Percentiles rank a stretch among this genome's conserved stretches.
Evolutionary conservation across 2,113 vertebrate species (phyloP).

Genomic region (Fregetta grallaria): DNA sequence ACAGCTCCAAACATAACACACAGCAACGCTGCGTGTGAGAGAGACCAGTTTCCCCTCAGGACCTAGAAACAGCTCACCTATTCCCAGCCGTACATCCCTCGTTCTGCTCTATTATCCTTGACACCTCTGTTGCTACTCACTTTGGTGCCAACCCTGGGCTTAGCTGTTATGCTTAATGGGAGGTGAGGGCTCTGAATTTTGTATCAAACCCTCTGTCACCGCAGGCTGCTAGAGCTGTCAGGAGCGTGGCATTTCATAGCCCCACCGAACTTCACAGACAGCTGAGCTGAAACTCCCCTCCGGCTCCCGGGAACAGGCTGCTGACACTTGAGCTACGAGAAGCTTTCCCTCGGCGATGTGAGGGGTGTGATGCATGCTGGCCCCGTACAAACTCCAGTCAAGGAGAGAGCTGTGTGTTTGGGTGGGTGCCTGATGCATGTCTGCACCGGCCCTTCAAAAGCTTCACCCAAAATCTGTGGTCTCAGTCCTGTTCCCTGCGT

Average conservation of each 20-base stretch:
- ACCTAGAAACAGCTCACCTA: conserved; percentile 22
- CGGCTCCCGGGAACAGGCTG: not conserved
- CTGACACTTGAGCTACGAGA: not conserved
- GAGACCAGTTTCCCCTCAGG: not conserved
- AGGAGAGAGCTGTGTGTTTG: not conserved
- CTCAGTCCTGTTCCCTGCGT: accelerated
- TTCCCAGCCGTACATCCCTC: not conserved
- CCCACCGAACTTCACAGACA: conserved; percentile 28
- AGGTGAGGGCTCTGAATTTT: conserved; percentile 55
- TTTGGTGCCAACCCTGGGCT: not conserved
- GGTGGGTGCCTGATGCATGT: not conserved
- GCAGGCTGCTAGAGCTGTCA: conserved; percentile 51
- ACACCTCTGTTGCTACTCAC: conserved; percentile 32
- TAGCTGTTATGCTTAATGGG: conserved; percentile 40
- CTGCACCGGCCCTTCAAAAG: not conserved
- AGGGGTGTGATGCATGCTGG: not conserved
- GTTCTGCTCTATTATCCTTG: conserved; percentile 39
- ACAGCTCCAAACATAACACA: not conserved
- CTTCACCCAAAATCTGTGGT: not conserved
- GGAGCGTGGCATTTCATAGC: conserved; percentile 5
- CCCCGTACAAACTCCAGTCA: not conserved
- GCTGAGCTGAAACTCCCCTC: conserved; percentile 23
- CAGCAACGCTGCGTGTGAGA: not conserved
- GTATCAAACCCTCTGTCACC: conserved; percentile 53
- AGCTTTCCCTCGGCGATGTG: accelerated